Conservation (phyloP, 2,888 invertebrate genomes). For the Trachelus tabidus region DNA sequence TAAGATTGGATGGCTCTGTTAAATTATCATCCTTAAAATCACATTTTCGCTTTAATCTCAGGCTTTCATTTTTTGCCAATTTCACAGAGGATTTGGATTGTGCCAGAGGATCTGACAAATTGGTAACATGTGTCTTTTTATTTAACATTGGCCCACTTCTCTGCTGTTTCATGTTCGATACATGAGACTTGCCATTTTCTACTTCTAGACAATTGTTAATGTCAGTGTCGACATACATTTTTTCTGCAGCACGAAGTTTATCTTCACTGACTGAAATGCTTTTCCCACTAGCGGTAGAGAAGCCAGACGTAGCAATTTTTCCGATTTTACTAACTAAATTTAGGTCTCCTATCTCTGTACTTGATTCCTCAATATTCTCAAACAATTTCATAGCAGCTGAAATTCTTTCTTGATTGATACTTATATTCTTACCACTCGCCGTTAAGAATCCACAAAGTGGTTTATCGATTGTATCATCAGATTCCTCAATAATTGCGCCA, state of each 20-base stretch:
- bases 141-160: not conserved
- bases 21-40: too few species aligned
- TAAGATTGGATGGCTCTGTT: not conserved
- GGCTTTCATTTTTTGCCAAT: too few species aligned
- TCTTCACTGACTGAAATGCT: conserved; percentile 28
- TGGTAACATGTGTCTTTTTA: not conserved
- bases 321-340: too few species aligned
- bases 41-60: not conserved
- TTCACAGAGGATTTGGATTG: not conserved
- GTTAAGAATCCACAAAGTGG: too few species aligned
- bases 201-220: not conserved
- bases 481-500: too few species aligned
- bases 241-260: conserved; percentile 22
- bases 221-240: conserved; percentile 23
- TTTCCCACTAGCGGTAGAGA: conserved; percentile 37
- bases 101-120: not conserved
- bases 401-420: too few species aligned
- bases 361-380: too few species aligned
- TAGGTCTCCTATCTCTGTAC: too few species aligned
- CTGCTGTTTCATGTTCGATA: not conserved
- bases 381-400: too few species aligned
- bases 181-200: not conserved
- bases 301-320: conserved; percentile 20
- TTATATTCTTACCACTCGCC: too few species aligned
- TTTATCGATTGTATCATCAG: too few species aligned